Evolutionary conservation across 2,888 invertebrate genomes (phyloP).

Genomic region (Eretmocerus hayati): DNA sequence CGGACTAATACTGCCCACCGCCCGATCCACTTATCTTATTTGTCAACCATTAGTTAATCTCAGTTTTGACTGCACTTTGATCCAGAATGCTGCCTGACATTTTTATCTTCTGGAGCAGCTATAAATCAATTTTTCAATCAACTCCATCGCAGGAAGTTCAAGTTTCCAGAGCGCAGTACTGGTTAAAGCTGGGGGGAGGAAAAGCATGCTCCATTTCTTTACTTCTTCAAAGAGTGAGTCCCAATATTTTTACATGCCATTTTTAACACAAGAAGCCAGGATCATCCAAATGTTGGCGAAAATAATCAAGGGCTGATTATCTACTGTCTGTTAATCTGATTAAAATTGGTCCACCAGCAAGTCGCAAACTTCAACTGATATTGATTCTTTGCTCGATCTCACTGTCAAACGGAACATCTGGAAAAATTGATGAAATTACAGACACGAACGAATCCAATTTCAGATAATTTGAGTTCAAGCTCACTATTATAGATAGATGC

Average conservation of each 20-base stretch:
- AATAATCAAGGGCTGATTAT: conserved; percentile 19
- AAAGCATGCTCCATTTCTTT: not conserved
- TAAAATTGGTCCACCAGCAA: conserved; percentile 94
- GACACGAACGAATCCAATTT: too few species aligned
- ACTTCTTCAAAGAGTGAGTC: not conserved
- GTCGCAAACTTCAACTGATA: conserved; percentile 88
- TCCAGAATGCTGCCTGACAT: conserved; percentile 11
- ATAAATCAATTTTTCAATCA: too few species aligned
- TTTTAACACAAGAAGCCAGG: conserved; percentile 12
- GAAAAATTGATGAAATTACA: too few species aligned
- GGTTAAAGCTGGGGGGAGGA: conserved; percentile 16
- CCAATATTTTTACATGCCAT: conserved; percentile 5
- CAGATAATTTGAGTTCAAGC: too few species aligned
- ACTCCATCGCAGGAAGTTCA: conserved; percentile 12
- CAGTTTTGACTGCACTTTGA: conserved; percentile 18
- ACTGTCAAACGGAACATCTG: conserved; percentile 99
- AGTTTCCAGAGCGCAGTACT: conserved; percentile 14
- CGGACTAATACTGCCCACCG: conserved; percentile 24
- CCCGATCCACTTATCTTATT: conserved; percentile 16
- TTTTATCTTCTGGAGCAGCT: too few species aligned
- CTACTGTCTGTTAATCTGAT: conserved; percentile 32
- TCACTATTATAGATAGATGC: too few species aligned
- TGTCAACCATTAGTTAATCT: conserved; percentile 19
- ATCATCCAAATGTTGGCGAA: conserved; percentile 19
- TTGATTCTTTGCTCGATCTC: conserved; percentile 92